These are phyloP conservation scores for Saxicola maurus DNA, from an alignment of 2,797 vertebrate species.

Conservation along the genomic window DNA sequence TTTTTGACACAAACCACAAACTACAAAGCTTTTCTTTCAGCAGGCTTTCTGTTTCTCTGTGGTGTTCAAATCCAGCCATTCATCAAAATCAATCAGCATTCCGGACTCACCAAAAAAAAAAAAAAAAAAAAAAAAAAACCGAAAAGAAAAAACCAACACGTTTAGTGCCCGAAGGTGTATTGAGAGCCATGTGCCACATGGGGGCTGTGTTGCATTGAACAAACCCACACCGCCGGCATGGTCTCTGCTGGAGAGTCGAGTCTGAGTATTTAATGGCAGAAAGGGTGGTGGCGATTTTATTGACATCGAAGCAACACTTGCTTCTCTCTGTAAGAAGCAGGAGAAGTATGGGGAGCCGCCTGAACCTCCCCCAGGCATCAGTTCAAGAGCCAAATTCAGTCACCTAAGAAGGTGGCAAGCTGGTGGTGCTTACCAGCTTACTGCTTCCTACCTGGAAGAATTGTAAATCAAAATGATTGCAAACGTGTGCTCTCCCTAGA, in stretches of 20 bases:
- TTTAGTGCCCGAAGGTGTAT: neutral
- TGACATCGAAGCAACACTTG: neutral
- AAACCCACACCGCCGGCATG: neutral
- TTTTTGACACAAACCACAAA: neutral
- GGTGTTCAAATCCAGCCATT: neutral
- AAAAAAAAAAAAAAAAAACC: neutral
- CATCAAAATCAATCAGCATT: rapidly evolving
- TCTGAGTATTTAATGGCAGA: neutral
- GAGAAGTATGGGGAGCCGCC: neutral
- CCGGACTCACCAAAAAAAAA: neutral
- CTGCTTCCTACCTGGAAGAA: neutral
- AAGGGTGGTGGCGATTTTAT: neutral
- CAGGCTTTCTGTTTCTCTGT: neutral
- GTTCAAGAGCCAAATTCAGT: neutral
- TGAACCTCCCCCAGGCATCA: neutral
- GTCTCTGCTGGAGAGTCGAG: neutral
- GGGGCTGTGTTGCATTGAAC: neutral
- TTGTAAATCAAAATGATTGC: neutral
- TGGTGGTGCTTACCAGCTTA: neutral
- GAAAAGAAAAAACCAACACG: neutral
- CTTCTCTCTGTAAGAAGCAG: neutral
- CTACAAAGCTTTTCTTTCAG: neutral
- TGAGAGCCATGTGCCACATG: neutral
- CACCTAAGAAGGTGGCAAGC: neutral
- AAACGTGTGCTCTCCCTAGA: neutral